Conservation (phyloP, 2,888 invertebrate genomes). For the Fabriciana adippe region DNA sequence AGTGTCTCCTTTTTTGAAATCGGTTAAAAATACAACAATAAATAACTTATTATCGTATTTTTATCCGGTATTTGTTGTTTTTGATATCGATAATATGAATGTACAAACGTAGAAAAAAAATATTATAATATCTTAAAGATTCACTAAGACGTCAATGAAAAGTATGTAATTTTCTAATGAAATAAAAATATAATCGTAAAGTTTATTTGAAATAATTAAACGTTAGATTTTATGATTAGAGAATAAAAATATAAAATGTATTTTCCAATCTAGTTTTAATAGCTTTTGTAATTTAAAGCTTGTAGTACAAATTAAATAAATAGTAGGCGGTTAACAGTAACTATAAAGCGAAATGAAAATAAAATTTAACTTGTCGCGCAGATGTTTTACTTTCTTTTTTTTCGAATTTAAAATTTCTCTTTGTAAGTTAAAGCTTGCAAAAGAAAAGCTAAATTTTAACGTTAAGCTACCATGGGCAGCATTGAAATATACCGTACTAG, state of each 20-base stretch:
- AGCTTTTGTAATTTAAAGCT: no score
- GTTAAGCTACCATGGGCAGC: slow-evolving; percentile 20
- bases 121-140: background rate
- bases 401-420: slow-evolving; percentile 13
- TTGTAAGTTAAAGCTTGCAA: slow-evolving; percentile 4
- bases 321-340: background rate
- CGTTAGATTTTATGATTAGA: background rate
- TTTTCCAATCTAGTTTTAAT: no score
- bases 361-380: slow-evolving; percentile 9
- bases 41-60: no score
- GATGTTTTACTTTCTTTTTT: slow-evolving; percentile 4
- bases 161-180: background rate
- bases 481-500: slow-evolving; percentile 12
- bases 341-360: slow-evolving; percentile 8
- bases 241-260: no score
- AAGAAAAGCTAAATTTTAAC: slow-evolving; percentile 9
- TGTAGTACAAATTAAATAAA: no score
- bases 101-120: background rate
- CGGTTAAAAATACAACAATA: no score
- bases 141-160: no score
- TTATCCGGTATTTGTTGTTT: no score
- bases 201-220: background rate
- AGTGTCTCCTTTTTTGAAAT: no score
- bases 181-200: no score
- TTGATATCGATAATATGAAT: no score